Conservation (phyloP, 2,113 vertebrate species). For the Ardeotis arabs region DNA sequence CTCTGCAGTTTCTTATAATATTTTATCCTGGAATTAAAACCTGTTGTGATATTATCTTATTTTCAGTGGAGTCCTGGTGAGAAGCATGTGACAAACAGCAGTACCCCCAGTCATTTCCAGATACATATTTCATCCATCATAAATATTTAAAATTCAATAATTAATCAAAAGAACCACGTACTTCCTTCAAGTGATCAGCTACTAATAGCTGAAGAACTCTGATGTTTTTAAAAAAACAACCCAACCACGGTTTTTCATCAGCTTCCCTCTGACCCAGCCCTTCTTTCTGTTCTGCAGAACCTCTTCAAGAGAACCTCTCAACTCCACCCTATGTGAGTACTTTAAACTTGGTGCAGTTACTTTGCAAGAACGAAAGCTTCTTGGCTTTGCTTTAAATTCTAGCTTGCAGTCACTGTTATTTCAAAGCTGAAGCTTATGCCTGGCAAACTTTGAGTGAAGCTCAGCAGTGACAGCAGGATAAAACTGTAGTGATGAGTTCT, state of each 20-base stretch:
- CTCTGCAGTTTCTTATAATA: background rate
- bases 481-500: background rate
- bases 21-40: constrained; percentile 27
- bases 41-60: background rate
- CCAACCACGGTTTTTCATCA: background rate
- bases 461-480: constrained; percentile 15
- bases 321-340: background rate
- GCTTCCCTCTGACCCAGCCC: background rate
- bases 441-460: constrained; percentile 20
- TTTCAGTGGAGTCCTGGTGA: constrained; percentile 14
- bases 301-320: background rate
- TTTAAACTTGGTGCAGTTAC: background rate
- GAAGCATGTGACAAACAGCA: background rate
- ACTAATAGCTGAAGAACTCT: constrained; percentile 50
- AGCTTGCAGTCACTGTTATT: background rate
- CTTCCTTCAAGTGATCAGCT: constrained; percentile 63
- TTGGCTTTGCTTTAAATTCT: constrained; percentile 1
- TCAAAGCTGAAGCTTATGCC: constrained; percentile 17
- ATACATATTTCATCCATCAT: constrained; percentile 33
- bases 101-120: background rate
- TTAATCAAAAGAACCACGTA: constrained; percentile 61
- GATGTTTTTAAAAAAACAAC: background rate
- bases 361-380: background rate
- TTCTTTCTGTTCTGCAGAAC: background rate
- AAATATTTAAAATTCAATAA: constrained; percentile 69